Evolutionary conservation across 2,888 invertebrate genomes (phyloP).

Genomic region (Hymenopus coronatus): DNA sequence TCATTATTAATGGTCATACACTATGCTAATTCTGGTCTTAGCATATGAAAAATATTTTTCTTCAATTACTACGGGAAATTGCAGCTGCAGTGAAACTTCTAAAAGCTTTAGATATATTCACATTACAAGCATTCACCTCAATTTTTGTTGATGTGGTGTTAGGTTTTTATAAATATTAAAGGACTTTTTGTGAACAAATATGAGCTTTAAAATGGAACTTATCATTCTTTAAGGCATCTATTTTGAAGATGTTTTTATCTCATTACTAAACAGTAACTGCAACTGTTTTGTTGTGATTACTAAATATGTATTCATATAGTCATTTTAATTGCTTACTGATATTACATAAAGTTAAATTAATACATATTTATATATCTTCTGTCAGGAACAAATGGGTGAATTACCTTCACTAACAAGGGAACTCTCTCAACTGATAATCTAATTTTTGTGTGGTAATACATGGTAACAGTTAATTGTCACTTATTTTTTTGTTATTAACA

Average conservation of each 20-base stretch:
- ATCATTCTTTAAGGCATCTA: not conserved
- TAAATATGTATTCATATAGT: not conserved
- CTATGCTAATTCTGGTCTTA: not conserved
- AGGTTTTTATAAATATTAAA: not conserved
- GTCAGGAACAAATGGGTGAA: not conserved
- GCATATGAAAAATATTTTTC: not conserved
- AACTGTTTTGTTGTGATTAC: not conserved
- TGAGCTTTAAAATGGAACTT: not conserved
- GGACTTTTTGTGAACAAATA: not conserved
- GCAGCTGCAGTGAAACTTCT: not conserved
- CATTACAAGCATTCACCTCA: not conserved
- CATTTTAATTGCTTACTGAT: not conserved
- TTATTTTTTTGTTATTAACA: too few species aligned
- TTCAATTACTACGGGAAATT: not conserved
- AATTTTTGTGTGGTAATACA: too few species aligned
- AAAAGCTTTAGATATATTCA: not conserved
- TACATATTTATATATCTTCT: not conserved
- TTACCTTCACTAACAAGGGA: not conserved
- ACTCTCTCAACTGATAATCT: too few species aligned
- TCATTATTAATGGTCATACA: not conserved
- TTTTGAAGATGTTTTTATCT: not conserved
- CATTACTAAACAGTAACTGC: not conserved
- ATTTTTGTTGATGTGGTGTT: not conserved
- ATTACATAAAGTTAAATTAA: too few species aligned
- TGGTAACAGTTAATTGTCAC: too few species aligned